Evolutionary conservation across 2,797 vertebrate genomes (phyloP), one percentile per base, ranked within the genome.

Genomic region (Setipinna tenuifilis): DNA sequence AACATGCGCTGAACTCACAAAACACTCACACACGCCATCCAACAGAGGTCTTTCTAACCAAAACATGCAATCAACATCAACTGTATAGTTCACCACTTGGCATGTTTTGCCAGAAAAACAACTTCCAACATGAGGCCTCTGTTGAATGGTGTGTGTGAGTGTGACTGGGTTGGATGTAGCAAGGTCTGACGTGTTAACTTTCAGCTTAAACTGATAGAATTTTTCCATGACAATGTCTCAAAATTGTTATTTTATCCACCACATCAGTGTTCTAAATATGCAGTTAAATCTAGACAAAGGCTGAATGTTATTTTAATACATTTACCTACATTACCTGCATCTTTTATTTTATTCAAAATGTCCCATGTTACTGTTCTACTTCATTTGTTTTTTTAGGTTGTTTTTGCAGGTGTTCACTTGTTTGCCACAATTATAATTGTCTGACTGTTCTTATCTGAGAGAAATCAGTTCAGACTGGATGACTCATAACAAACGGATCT

Each of bases 1-100:
- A 35, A 16, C 65, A 71, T 14, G 25, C 2, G 31, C 28, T 75
- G 14, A 75, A 7, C 68, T 75, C 28, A 75, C 68, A 75, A 28
- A 65, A 61, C 59, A 61, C 21, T n/a, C 62, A 35, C 28, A 31
- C 28, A 35, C 28, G 6, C 14, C 68, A 75, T 75, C 68, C 68
- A 75, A 5, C 12, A 41, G 11, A 35, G 28, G 25, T 12, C 12
- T 2, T 31, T 23, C 7, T 16, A 35, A 75, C 2, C 68, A 75
- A 75, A 75, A 75, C 68, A 75, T 75, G 68, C 28, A 16, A 75
- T 75, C 68, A 75, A 75, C 68, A 75, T 75, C 68, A 19, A 75
- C 4, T 5, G 25, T 28, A 75, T 23, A 75, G 14, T 17, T 35
- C 28, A 5, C 28, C 25, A 31, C 25, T 11, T 12, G 16, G 14